phyloP scores from a whole-genome alignment of 2,113 vertebrate species.

The Gadus macrocephalus region DNA sequence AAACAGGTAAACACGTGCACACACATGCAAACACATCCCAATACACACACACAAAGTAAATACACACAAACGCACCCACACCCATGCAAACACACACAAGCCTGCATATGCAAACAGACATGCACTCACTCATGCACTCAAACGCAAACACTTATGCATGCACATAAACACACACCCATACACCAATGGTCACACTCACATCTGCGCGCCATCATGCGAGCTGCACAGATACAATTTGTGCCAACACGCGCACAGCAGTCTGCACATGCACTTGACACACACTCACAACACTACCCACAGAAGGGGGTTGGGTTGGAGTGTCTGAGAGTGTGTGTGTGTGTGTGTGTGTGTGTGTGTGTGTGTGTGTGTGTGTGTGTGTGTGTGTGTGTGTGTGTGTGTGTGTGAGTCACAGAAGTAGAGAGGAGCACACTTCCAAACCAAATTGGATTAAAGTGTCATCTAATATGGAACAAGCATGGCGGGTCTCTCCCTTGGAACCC shows the following conservation, averaged over 20 bases:
- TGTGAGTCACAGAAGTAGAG: neutral
- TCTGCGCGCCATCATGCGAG: no score
- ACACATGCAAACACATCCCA: no score
- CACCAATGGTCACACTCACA: no score
- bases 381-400: constrained; percentile 7
- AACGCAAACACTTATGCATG: neutral
- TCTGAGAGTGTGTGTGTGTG: neutral
- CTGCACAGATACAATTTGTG: no score
- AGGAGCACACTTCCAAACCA: neutral
- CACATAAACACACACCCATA: constrained; percentile 10
- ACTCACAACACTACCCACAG: constrained; percentile 27
- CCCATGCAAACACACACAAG: neutral
- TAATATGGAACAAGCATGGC: neutral
- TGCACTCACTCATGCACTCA: constrained; percentile 6
- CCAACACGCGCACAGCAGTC: no score
- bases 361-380: neutral
- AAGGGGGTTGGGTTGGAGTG: constrained; percentile 15
- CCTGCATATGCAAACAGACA: constrained; percentile 43
- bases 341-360: neutral
- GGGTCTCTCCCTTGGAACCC: neutral
- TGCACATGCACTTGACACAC: no score
- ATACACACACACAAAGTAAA: neutral
- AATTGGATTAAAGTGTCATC: neutral
- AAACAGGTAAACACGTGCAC: no score
- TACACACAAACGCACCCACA: neutral